A percentile compares a stretch with the other conserved stretches of the same genome.
phyloP scores from a whole-genome alignment of 2,888 invertebrate genomes.

The Drosophila seclusa region DNA sequence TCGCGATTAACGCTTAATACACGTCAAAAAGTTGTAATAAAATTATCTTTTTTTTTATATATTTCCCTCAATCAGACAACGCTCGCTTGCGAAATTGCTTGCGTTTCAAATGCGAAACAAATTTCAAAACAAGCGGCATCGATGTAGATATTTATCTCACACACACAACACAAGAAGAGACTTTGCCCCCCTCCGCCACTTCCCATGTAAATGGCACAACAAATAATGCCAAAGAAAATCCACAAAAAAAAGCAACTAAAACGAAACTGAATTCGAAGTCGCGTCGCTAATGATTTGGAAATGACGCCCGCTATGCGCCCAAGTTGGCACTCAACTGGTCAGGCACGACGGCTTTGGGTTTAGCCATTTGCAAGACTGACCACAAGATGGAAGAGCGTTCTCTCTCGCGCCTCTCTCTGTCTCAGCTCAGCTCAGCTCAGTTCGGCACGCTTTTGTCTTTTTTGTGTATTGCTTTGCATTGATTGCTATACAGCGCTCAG shows the following conservation, averaged over 20 bases:
- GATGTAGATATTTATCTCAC: slow-evolving; percentile 34
- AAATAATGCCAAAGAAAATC: slow-evolving; percentile 35
- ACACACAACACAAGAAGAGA: slow-evolving; percentile 4
- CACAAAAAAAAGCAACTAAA: slow-evolving; percentile 9
- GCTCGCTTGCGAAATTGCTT: slow-evolving; percentile 26
- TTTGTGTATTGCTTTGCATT: slow-evolving; percentile 35
- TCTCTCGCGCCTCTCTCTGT: not conserved
- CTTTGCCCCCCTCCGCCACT: slow-evolving; percentile 31
- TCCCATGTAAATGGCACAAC: slow-evolving; percentile 11
- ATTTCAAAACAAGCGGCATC: slow-evolving; percentile 67
- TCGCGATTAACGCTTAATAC: slow-evolving; percentile 35
- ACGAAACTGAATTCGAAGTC: slow-evolving; percentile 27
- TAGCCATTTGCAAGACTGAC: slow-evolving; percentile 25
- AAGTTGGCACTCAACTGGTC: slow-evolving; percentile 69
- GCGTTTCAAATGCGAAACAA: slow-evolving; percentile 34
- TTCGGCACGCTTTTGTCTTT: slow-evolving; percentile 15
- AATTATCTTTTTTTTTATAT: not conserved
- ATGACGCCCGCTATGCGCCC: slow-evolving; percentile 70
- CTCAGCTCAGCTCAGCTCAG: not conserved
- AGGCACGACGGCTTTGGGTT: slow-evolving; percentile 24
- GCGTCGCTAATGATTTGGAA: slow-evolving; percentile 36
- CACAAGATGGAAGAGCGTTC: slow-evolving; percentile 38
- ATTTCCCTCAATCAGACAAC: slow-evolving; percentile 2
- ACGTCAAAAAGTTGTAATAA: slow-evolving; percentile 37
- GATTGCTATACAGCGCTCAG: slow-evolving; percentile 45